A percentile compares a stretch with the other conserved stretches of the same genome.
phyloP scores from a whole-genome alignment of 35 echinoderm and acorn worm genomes.

The Heliocidaris erythrogramma region DNA sequence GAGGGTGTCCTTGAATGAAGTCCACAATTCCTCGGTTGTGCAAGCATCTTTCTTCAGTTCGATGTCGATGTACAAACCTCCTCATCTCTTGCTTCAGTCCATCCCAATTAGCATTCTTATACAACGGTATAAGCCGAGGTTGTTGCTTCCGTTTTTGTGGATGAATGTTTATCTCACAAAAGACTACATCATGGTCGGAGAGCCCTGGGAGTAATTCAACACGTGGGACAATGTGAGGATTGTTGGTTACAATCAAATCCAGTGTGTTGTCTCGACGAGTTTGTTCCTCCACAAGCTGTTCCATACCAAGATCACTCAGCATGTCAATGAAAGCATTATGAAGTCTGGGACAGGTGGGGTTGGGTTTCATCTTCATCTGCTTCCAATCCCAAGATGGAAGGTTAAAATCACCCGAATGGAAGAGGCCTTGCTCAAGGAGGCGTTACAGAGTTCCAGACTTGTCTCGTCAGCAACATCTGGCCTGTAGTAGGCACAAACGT shows the following conservation, averaged over 20 bases:
- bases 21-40: constrained; percentile 32
- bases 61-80: background rate
- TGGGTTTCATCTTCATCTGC: background rate
- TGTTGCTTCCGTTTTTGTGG: background rate
- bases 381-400: background rate
- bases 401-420: background rate
- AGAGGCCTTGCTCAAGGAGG: background rate
- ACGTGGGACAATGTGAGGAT: background rate
- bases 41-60: background rate
- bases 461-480: background rate
- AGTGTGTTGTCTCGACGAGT: constrained; percentile 38
- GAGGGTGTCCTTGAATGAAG: background rate
- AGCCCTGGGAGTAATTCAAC: constrained; percentile 27
- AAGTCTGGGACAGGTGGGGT: background rate
- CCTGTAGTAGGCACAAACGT: background rate
- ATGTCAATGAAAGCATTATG: background rate
- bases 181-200: constrained; percentile 34
- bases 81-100: background rate
- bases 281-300: constrained; percentile 19
- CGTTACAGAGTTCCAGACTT: background rate
- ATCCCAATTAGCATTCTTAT: background rate
- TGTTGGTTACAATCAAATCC: constrained; percentile 35
- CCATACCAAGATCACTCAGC: background rate
- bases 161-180: constrained; percentile 16
- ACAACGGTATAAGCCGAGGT: constrained; percentile 22